phyloP scores from a whole-genome alignment of 1,140 invertebrate genomes.

The Adelges cooleyi region DNA sequence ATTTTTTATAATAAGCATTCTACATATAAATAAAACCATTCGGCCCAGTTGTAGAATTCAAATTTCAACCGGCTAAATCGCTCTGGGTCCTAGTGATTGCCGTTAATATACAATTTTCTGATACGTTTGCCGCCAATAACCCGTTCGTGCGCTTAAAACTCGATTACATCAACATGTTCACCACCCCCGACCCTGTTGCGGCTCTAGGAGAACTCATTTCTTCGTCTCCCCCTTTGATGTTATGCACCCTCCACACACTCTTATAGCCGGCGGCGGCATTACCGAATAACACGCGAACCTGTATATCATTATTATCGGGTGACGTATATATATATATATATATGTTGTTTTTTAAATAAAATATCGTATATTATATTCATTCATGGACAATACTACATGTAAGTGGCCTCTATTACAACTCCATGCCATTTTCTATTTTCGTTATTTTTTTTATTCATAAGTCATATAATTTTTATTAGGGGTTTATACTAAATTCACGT shows the following conservation, averaged over 20 bases:
- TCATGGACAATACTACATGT: too few relatives aligned
- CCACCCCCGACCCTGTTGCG: too few relatives aligned
- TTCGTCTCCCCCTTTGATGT: not conserved
- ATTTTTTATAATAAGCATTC: too few relatives aligned
- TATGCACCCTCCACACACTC: not conserved
- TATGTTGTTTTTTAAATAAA: too few relatives aligned
- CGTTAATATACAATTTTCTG: not conserved
- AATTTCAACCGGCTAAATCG: not conserved
- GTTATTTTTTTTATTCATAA: too few relatives aligned
- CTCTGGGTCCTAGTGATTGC: not conserved
- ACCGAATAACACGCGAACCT: conserved; percentile 5
- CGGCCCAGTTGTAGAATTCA: not conserved
- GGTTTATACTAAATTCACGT: too few relatives aligned
- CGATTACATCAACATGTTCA: not conserved
- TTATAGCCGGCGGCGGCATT: not conserved
- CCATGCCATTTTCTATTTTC: too few relatives aligned
- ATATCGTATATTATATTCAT: too few relatives aligned
- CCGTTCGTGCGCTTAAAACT: not conserved
- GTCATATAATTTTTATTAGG: too few relatives aligned
- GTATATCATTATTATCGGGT: not conserved
- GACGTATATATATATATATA: too few relatives aligned
- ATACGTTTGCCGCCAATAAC: not conserved
- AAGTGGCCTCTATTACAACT: too few relatives aligned
- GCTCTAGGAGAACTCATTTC: not conserved
- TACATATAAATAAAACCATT: not conserved